These are phyloP conservation scores for Brachyistius frenatus DNA, from an alignment of 2,113 vertebrate genomes.

Conservation along the genomic window DNA sequence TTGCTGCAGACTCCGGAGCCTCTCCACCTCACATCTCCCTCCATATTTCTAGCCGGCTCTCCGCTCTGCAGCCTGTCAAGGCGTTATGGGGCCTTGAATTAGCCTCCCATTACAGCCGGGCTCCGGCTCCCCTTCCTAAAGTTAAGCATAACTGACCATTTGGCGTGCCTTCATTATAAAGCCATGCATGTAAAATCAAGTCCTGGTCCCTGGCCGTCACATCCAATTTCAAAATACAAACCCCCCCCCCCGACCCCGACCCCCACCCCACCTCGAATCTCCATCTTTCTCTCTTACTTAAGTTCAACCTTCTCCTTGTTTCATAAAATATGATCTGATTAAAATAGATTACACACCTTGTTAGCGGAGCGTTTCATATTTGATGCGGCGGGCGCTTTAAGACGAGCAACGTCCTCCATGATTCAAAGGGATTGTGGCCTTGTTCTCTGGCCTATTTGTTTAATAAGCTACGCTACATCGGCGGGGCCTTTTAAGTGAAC, in stretches of 20 bases:
- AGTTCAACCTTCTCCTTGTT: conserved; percentile 74
- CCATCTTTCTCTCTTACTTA: conserved; percentile 69
- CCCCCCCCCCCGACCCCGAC: background rate
- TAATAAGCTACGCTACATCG: conserved; percentile 78
- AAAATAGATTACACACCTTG: conserved; percentile 83
- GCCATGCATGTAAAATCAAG: conserved; percentile 78
- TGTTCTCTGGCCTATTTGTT: conserved; percentile 79
- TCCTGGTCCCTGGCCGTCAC: conserved; percentile 73
- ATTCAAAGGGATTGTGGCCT: conserved; percentile 76
- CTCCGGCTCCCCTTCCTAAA: conserved; percentile 60
- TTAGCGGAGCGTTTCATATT: conserved; percentile 79
- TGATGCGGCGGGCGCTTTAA: conserved; percentile 60
- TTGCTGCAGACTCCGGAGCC: conserved; percentile 24
- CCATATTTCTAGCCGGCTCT: conserved; percentile 44
- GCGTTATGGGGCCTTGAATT: conserved; percentile 59
- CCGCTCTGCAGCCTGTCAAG: conserved; percentile 55
- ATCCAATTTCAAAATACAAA: conserved; percentile 80
- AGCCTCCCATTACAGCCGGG: conserved; percentile 70
- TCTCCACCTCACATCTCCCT: conserved; percentile 37
- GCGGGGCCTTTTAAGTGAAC: conserved; percentile 75
- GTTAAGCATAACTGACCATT: conserved; percentile 80
- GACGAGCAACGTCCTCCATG: conserved; percentile 63
- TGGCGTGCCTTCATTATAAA: conserved; percentile 78
- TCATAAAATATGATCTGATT: conserved; percentile 82
- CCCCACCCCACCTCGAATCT: conserved; percentile 25